A percentile compares a stretch with the other conserved stretches of the same genome.
Conservation (phyloP, 2,113 vertebrate species). For the Cottus gobio region DNA sequence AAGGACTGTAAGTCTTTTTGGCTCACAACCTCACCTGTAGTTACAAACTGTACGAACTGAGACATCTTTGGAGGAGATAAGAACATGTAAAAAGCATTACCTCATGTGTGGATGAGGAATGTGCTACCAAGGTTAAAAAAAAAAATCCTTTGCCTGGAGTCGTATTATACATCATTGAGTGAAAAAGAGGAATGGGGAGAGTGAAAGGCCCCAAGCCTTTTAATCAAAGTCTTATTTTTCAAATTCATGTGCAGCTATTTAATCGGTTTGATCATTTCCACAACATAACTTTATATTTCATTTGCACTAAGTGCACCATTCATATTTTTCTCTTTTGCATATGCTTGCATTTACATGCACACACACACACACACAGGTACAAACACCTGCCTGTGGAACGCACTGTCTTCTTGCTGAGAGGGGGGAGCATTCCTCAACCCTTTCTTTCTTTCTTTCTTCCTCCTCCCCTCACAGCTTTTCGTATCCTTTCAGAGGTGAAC, state of each 20-base stretch:
- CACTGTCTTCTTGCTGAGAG: constrained; percentile 59
- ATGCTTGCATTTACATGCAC: constrained; percentile 3
- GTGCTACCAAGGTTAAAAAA: constrained; percentile 54
- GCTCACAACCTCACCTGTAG: neutral
- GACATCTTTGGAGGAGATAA: constrained; percentile 9
- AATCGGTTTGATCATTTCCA: constrained; percentile 2
- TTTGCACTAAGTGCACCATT: neutral
- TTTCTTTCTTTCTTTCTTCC: constrained; percentile 38
- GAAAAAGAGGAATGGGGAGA: constrained; percentile 18
- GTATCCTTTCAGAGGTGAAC: constrained; percentile 46
- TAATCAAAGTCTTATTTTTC: constrained; percentile 13
- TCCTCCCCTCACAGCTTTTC: constrained; percentile 63
- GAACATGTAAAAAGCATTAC: constrained; percentile 63
- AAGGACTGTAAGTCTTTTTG: neutral
- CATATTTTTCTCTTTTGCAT: neutral
- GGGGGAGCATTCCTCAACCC: constrained; percentile 64
- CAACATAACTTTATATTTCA: neutral
- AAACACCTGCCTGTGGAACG: constrained; percentile 66
- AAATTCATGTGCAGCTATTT: neutral
- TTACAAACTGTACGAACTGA: neutral
- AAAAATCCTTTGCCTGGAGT: constrained; percentile 54
- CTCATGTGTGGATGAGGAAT: constrained; percentile 73
- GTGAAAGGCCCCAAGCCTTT: neutral
- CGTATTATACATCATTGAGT: constrained; percentile 22
- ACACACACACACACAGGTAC: constrained; percentile 23